Percentiles rank a stretch among this genome's conserved stretches.
Evolutionary conservation across 2,113 vertebrate species (phyloP).

Genomic region (Eleginops maclovinus): DNA sequence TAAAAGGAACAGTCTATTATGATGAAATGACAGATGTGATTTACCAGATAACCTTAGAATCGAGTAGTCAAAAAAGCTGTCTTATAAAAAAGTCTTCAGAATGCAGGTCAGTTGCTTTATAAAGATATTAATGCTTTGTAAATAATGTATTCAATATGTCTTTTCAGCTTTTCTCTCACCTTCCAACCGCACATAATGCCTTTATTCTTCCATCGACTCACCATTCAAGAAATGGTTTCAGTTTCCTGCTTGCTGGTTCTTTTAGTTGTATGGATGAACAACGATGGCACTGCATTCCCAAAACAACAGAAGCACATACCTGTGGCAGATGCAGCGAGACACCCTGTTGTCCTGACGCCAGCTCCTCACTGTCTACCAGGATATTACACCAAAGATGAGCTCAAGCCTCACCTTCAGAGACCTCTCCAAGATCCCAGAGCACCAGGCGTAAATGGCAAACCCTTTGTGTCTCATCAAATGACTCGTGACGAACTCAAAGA

Average conservation of each 20-base stretch:
- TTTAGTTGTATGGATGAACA: no score
- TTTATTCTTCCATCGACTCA: slow-evolving; percentile 61
- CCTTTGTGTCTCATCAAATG: slow-evolving; percentile 82
- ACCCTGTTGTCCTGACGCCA: slow-evolving; percentile 49
- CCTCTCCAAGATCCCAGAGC: slow-evolving; percentile 84
- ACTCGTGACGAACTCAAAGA: slow-evolving; percentile 77
- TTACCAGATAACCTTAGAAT: no score
- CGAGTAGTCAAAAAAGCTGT: no score
- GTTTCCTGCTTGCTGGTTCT: slow-evolving; percentile 72
- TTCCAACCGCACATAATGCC: slow-evolving; percentile 66
- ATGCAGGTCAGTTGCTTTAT: neutral
- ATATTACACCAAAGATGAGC: slow-evolving; percentile 84
- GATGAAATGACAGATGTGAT: no score
- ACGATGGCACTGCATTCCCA: no score
- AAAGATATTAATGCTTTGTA: neutral
- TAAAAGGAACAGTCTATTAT: no score
- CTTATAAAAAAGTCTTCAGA: no score
- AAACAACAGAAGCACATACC: no score
- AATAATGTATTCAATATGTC: neutral
- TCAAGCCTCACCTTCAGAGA: slow-evolving; percentile 83
- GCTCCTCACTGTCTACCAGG: slow-evolving; percentile 79
- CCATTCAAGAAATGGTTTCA: slow-evolving; percentile 77
- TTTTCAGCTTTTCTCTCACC: neutral
- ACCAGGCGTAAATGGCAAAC: slow-evolving; percentile 85
- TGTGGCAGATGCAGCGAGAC: slow-evolving; percentile 69